phyloP scores from a whole-genome alignment of 2,888 invertebrate genomes.

The Pecten maximus region DNA sequence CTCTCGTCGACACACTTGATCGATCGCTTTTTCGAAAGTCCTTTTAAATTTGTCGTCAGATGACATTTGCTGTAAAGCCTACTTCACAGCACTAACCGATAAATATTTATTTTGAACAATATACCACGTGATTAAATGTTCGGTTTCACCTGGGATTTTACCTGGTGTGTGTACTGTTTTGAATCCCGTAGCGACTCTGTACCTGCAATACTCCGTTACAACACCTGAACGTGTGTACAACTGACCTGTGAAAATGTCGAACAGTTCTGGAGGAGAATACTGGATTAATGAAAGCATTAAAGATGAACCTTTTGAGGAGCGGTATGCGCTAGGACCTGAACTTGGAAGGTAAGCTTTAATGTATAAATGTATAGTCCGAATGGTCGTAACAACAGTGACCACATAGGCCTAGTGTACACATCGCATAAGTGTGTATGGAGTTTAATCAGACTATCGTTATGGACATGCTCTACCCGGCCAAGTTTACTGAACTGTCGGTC shows the following conservation, averaged over 20 bases:
- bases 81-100: conserved; percentile 15
- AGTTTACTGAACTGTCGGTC: no score
- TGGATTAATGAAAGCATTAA: conserved; percentile 80
- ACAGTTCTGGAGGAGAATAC: conserved; percentile 60
- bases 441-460: no score
- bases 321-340: conserved; percentile 73
- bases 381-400: conserved; percentile 20
- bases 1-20: not conserved
- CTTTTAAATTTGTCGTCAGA: conserved; percentile 11
- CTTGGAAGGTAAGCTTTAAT: conserved; percentile 73
- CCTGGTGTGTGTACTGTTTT: conserved; percentile 17
- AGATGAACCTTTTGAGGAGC: conserved; percentile 72
- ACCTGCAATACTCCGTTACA: not conserved
- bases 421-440: not conserved
- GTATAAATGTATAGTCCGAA: conserved; percentile 54
- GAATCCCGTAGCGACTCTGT: conserved; percentile 18
- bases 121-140: conserved; percentile 18
- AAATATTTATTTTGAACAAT: conserved; percentile 32
- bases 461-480: no score
- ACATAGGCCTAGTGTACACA: not conserved
- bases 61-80: conserved; percentile 7
- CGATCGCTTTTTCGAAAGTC: not conserved
- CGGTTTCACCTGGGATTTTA: conserved; percentile 34
- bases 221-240: not conserved
- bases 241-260: not conserved